Conservation (phyloP, 1,140 invertebrate genomes). For the Drosophila nigrodunni region DNA sequence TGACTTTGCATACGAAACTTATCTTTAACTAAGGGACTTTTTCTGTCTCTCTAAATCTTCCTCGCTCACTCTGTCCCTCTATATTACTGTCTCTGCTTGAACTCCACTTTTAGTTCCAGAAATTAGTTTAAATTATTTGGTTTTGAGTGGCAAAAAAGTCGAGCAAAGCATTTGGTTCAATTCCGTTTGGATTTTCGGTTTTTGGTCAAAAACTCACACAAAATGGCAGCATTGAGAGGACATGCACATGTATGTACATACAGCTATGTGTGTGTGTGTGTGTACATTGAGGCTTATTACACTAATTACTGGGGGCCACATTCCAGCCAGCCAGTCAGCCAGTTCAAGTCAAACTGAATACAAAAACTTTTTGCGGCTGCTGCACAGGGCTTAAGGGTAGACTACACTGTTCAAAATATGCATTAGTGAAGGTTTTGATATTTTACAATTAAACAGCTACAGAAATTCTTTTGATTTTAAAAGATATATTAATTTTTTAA, state of each 20-base stretch:
- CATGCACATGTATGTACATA: conserved; percentile 13
- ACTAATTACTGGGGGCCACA: conserved; percentile 69
- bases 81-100: not conserved
- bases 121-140: conserved; percentile 21
- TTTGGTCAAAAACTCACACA: conserved; percentile 29
- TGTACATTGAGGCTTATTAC: conserved; percentile 70
- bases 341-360: conserved; percentile 13
- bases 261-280: not conserved
- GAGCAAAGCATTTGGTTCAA: conserved; percentile 28
- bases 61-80: not conserved
- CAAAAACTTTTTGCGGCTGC: conserved; percentile 65
- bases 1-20: conserved; percentile 1
- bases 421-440: too few species aligned
- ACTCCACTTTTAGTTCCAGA: not conserved
- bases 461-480: too few species aligned
- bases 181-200: conserved; percentile 39
- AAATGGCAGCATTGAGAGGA: conserved; percentile 43
- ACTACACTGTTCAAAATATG: too few species aligned
- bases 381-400: conserved; percentile 1
- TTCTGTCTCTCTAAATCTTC: not conserved
- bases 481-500: too few species aligned
- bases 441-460: too few species aligned
- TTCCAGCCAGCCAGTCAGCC: conserved; percentile 22
- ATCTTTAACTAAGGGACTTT: not conserved
- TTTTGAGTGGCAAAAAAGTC: conserved; percentile 19